Percentiles rank a stretch among this genome's conserved stretches.
Evolutionary conservation across 2,797 vertebrate species (phyloP).

Genomic region (Phataginus tetradactyla): DNA sequence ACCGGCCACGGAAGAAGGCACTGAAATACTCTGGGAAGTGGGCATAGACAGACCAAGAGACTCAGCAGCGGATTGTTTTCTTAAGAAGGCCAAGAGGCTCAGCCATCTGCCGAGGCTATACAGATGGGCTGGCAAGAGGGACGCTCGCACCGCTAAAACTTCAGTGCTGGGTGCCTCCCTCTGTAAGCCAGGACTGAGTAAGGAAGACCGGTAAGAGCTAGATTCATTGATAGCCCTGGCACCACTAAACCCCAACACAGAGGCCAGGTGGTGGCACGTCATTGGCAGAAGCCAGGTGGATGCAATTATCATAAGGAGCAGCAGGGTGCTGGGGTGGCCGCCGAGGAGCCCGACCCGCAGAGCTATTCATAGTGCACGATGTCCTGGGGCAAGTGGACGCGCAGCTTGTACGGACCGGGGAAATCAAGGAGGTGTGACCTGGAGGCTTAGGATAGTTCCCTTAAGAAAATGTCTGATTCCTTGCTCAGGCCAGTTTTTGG

Average conservation of each 20-base stretch:
- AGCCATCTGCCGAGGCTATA: not conserved
- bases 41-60: not conserved
- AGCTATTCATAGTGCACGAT: not conserved
- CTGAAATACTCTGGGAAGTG: not conserved
- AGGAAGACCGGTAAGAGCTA: not conserved
- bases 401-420: not conserved
- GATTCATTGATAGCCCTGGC: not conserved
- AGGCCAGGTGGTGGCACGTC: not conserved
- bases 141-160: not conserved
- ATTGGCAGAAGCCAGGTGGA: constrained; percentile 22
- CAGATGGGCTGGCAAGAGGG: not conserved
- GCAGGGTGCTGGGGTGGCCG: not conserved
- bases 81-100: not conserved
- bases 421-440: not conserved
- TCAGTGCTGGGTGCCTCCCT: not conserved
- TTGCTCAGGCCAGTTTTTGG: not conserved
- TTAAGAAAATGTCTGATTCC: not conserved
- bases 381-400: not conserved
- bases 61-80: not conserved
- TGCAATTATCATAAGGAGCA: not conserved
- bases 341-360: not conserved
- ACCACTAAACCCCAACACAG: not conserved
- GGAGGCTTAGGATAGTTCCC: not conserved
- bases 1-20: not conserved
- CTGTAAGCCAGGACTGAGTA: not conserved